Evolutionary conservation across 2,888 invertebrate genomes (phyloP).

Genomic region (Pollenia griseotomentosa): DNA sequence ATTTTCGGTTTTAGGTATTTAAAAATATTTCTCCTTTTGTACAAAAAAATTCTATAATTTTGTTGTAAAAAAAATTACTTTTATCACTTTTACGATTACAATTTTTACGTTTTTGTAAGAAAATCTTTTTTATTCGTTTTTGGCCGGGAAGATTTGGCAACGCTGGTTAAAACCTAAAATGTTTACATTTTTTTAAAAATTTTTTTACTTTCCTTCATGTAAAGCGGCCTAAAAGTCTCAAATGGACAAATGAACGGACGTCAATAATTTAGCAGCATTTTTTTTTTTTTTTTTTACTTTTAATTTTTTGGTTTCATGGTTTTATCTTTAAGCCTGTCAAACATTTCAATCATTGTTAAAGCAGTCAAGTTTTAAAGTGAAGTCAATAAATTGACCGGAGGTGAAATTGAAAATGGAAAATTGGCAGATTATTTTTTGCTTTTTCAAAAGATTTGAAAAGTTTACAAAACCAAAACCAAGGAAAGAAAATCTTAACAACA

Average conservation of each 20-base stretch:
- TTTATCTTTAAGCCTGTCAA: conserved; percentile 69
- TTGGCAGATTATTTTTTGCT: conserved; percentile 38
- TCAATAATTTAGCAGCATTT: conserved; percentile 20
- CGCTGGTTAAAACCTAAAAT: not conserved
- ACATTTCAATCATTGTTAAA: conserved; percentile 69
- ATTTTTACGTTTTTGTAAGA: too few species aligned
- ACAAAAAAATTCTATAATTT: too few species aligned
- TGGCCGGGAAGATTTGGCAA: too few species aligned
- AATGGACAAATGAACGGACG: conserved; percentile 28
- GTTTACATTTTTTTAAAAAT: conserved; percentile 29
- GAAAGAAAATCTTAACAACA: not conserved
- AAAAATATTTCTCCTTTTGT: too few species aligned
- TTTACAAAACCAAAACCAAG: conserved; percentile 10
- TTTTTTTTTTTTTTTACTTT: conserved; percentile 27
- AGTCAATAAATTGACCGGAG: conserved; percentile 72
- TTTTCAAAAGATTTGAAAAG: conserved; percentile 34
- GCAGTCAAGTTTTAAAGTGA: conserved; percentile 54
- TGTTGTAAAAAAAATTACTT: too few species aligned
- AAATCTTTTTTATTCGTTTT: too few species aligned
- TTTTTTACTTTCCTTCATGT: conserved; percentile 7
- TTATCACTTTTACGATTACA: too few species aligned
- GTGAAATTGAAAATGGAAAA: conserved; percentile 73
- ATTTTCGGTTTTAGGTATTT: too few species aligned
- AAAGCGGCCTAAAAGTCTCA: conserved; percentile 30
- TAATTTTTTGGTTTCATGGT: conserved; percentile 24